phyloP scores from a whole-genome alignment of 2,888 invertebrate species.

The Abrostola triplasia region DNA sequence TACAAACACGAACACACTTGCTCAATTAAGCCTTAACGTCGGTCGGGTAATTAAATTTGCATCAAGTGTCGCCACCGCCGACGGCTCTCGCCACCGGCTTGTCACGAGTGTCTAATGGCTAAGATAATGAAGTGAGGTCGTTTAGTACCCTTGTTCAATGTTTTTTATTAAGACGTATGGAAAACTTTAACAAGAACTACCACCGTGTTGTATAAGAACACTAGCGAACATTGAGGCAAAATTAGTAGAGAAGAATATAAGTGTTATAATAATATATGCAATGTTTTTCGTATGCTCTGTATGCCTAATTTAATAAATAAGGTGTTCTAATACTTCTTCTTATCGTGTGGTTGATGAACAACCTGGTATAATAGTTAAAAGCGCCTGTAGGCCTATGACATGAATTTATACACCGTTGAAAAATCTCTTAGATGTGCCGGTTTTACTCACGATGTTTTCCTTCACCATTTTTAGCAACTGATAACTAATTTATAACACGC shows the following conservation, averaged over 20 bases:
- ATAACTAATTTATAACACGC: no score
- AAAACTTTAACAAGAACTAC: background rate
- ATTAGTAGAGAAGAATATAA: background rate
- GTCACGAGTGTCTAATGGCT: constrained; percentile 35
- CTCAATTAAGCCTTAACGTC: constrained; percentile 57
- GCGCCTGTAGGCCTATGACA: no score
- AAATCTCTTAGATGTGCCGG: no score
- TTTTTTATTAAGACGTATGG: constrained; percentile 10
- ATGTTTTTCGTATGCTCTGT: background rate
- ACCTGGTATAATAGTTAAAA: no score
- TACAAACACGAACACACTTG: constrained; percentile 46
- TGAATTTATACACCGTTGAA: no score
- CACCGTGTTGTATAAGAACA: background rate
- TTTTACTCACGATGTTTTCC: no score
- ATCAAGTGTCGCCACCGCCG: constrained; percentile 55
- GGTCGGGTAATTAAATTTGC: constrained; percentile 65
- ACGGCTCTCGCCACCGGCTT: constrained; percentile 26
- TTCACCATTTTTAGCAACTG: no score
- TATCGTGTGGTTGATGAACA: no score
- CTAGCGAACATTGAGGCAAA: background rate
- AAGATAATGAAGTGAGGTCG: constrained; percentile 35
- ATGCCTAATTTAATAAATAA: no score
- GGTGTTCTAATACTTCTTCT: no score
- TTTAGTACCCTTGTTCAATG: constrained; percentile 15
- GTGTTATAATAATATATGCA: background rate